phyloP scores from a whole-genome alignment of 2,113 vertebrate genomes.

The Siniperca knerii region DNA sequence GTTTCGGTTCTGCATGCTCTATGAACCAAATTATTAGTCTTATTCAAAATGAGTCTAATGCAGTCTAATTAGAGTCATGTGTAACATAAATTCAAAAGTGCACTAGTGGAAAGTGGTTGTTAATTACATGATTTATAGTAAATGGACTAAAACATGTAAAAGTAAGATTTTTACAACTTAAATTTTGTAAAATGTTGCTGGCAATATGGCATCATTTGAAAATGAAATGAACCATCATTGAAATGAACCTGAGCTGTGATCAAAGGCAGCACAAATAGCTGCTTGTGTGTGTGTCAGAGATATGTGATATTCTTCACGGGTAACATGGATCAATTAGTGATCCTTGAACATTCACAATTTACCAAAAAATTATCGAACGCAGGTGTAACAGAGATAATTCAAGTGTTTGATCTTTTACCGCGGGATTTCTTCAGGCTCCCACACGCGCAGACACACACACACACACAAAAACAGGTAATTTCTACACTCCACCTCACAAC shows the following conservation, averaged over 20 bases:
- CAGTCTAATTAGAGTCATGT: background rate
- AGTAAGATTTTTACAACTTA: background rate
- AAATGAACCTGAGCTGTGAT: background rate
- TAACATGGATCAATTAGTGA: conserved; percentile 13
- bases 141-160: background rate
- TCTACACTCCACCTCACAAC: conserved; percentile 14
- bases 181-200: too few species aligned
- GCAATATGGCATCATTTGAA: too few species aligned
- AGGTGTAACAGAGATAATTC: conserved; percentile 31
- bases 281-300: background rate
- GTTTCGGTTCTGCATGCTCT: background rate
- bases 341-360: background rate
- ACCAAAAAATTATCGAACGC: background rate
- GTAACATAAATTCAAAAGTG: background rate
- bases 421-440: background rate
- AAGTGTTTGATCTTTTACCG: conserved; percentile 50
- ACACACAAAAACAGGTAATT: background rate
- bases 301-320: conserved; percentile 19
- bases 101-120: too few species aligned
- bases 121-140: background rate
- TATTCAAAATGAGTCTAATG: background rate
- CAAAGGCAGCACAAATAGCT: background rate
- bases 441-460: background rate
- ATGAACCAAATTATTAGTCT: background rate
- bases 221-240: too few species aligned